Percentiles rank a stretch among this genome's conserved stretches.
Evolutionary conservation across 2,888 invertebrate species (phyloP).

Genomic region (Xanthorhoe designata): DNA sequence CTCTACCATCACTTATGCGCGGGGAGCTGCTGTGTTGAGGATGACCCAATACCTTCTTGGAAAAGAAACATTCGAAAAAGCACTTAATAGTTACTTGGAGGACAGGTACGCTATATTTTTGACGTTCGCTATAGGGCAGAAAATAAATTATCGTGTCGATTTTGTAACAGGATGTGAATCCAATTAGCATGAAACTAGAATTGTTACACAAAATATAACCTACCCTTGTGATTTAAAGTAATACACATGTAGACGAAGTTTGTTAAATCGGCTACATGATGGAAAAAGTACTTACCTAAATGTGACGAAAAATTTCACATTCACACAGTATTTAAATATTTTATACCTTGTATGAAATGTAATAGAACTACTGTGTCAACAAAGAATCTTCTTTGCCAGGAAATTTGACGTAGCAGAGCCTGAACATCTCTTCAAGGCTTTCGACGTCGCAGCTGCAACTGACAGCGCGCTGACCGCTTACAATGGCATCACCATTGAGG

Average conservation of each 20-base stretch:
- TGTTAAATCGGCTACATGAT: too few species aligned
- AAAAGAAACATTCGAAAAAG: conserved; percentile 75
- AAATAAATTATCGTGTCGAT: neutral
- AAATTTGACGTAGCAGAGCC: conserved; percentile 78
- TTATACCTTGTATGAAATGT: too few species aligned
- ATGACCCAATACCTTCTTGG: conserved; percentile 89
- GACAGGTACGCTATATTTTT: conserved; percentile 62
- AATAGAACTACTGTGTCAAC: neutral
- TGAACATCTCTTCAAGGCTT: conserved; percentile 76
- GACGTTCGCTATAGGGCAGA: neutral
- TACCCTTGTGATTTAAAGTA: too few species aligned
- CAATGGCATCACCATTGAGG: conserved; percentile 62
- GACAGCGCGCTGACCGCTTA: conserved; percentile 63
- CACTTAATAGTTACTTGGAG: conserved; percentile 83
- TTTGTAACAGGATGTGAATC: too few species aligned
- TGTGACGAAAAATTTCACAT: too few species aligned
- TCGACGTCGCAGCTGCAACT: conserved; percentile 68
- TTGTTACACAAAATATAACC: too few species aligned
- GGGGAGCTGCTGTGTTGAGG: conserved; percentile 87
- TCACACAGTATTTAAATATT: too few species aligned
- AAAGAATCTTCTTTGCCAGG: conserved; percentile 48
- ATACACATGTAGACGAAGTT: too few species aligned
- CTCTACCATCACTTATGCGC: conserved; percentile 89
- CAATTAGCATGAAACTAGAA: too few species aligned
- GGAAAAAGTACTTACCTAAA: too few species aligned